Evolutionary conservation across 1,140 invertebrate genomes (phyloP), one percentile per base, ranked within the genome.

Genomic region (Apocrypta bakeri): DNA sequence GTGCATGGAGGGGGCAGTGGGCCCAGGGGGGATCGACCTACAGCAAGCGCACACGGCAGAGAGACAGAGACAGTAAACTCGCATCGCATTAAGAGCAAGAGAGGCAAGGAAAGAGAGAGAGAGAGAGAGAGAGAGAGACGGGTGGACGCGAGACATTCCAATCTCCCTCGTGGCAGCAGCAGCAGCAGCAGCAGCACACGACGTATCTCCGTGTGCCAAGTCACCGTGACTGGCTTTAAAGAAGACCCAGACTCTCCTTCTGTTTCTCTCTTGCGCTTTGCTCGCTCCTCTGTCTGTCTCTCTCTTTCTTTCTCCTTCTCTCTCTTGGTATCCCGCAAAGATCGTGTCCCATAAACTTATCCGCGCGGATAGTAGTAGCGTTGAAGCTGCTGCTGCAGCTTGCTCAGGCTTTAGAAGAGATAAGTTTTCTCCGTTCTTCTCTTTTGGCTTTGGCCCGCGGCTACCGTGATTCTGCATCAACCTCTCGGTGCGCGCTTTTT

Each of bases 141-240:
- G n/a, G 76, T 83, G 88, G 87, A 89, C 89, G 86, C 87, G 87
- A 90, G 87, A 91, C 90, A 91, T 92, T 92, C 90, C 91, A 90
- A 91, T 91, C 90, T 91, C 74, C 81, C 89, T 90, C 89, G 89
- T 91, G 89, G 90, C 89, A 89, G 86, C 87, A 29, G 31, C 48
- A n/a, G 21, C 42, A 25, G 73, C 27, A 61, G 73, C 73, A 48
- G n/a, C 37, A 48, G 37, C n/a, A 48, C 85, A 37, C 73, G 71
- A 81, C 83, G 33, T 69, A 27, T 66, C 83, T 56, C 84, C 82
- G 85, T 87, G 84, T 87, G 85, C 87, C 85, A 86, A 88, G 84
- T 89, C 88, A 88, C 86, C 83, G 81, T 87, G 84, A 84, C 83
- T 88, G 85, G 86, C 86, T 85, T 84, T 84, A 84, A 85, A 85